Evolutionary conservation across 2,113 vertebrate genomes (phyloP), one percentile per base, ranked within the genome.

Genomic region (Chlorodrepanis virens): DNA sequence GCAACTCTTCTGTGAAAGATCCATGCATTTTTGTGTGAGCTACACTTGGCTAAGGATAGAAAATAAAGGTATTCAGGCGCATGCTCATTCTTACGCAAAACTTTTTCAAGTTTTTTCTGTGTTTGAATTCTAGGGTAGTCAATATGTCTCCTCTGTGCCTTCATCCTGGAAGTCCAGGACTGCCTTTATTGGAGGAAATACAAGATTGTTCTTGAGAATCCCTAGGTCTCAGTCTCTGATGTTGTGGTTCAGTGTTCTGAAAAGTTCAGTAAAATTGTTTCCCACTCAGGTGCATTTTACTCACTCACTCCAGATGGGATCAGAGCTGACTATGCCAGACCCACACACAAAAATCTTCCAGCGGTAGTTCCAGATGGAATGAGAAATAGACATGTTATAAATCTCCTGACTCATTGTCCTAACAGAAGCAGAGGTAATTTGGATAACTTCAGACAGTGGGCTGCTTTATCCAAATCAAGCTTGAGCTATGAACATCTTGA

Each of bases 331-430:
- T 83, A 22, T 2, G 3, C n/a, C 90, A 90, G 80, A 78, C 11
- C 45, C 69, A 40, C 28, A 50, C n/a, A 68, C 24, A 86, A 64
- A 95, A 94, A 61, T 68, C 11, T 79, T 87, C 72, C 79, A 45
- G 49, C 2, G 0, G 37, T 69, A 53, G 40, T 79, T 89, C 88
- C 80, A 96, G 72, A 86, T 92, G 53, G 57, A 89, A 68, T 2
- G 14, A 93, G 76, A 95, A 90, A 75, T 11, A 53, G 29, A 53
- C 74, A 31, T 28, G 6, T 22, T 70, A 72, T 72, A 88, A 91
- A 94, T 90, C 68, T 94, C 69, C 60, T 90, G 72, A 95, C 49
- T 90, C 92, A 83, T 39, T 78, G 35, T 75, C 40, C 49, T 69
- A 56, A 74, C 44, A 90, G 60, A 88, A 86, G 80, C 49, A 74